Percentiles rank a stretch among this genome's conserved stretches.
phyloP scores from a whole-genome alignment of 2,888 invertebrate species.

The Gastracanthus pulcherrimus region DNA sequence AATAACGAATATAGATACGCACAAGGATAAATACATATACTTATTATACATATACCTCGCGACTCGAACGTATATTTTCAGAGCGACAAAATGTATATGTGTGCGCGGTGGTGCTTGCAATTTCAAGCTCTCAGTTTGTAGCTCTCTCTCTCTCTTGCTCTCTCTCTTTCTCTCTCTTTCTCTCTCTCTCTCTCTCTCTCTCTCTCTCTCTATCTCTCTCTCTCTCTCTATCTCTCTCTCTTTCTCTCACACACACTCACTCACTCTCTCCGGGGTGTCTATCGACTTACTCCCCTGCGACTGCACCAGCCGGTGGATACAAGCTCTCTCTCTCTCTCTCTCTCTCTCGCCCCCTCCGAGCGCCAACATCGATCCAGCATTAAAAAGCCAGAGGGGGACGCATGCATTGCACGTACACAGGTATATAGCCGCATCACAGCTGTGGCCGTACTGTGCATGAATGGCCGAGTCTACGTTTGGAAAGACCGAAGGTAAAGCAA shows the following conservation, averaged over 20 bases:
- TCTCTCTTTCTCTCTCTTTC: too few relatives aligned
- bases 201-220: too few relatives aligned
- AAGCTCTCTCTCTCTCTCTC: too few relatives aligned
- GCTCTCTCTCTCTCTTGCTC: too few relatives aligned
- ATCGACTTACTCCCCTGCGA: constrained; percentile 5
- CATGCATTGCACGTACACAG: not conserved
- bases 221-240: too few relatives aligned
- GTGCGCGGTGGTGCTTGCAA: not conserved
- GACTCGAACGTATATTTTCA: too few relatives aligned
- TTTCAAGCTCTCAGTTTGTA: not conserved
- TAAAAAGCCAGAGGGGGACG: constrained; percentile 12
- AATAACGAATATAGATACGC: too few relatives aligned
- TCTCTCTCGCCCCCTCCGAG: not conserved
- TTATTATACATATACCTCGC: too few relatives aligned
- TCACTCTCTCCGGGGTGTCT: not conserved
- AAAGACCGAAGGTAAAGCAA: too few relatives aligned
- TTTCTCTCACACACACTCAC: too few relatives aligned
- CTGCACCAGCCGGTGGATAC: not conserved
- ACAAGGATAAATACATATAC: too few relatives aligned
- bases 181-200: too few relatives aligned
- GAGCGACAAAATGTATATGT: not conserved
- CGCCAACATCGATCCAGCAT: constrained; percentile 17
- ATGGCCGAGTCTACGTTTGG: constrained; percentile 11
- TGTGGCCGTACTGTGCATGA: not conserved
- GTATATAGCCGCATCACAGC: not conserved